A percentile compares a stretch with the other conserved stretches of the same genome.
Evolutionary conservation across 2,888 invertebrate genomes (phyloP).

Genomic region (Nudaria mundana): DNA sequence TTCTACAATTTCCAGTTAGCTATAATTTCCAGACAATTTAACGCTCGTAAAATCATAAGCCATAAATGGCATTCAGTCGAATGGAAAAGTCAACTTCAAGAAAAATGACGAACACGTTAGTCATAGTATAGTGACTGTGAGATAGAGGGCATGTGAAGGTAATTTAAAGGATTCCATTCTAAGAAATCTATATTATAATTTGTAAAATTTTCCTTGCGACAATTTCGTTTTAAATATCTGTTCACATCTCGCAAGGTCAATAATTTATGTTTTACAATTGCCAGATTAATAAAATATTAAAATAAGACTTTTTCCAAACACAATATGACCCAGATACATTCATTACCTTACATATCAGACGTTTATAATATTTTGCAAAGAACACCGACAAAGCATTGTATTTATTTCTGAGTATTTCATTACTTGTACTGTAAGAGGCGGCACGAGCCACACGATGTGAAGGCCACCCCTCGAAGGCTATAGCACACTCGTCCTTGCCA

Average conservation of each 20-base stretch:
- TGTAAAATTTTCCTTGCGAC: neutral
- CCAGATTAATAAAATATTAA: slow-evolving; percentile 4
- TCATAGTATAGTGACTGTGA: no score
- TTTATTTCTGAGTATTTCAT: neutral
- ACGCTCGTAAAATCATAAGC: no score
- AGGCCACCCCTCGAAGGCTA: slow-evolving; percentile 38
- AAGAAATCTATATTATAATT: neutral
- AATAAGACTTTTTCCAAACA: slow-evolving; percentile 1
- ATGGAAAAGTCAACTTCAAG: neutral
- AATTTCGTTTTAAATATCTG: neutral
- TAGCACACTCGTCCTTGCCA: slow-evolving; percentile 41
- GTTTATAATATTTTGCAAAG: neutral
- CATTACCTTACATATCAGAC: no score
- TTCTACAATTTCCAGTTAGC: no score
- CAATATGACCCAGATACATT: slow-evolving; percentile 3
- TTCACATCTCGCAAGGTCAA: slow-evolving; percentile 9
- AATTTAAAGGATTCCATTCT: no score
- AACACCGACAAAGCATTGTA: neutral
- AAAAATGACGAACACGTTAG: slow-evolving; percentile 6
- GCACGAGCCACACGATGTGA: neutral
- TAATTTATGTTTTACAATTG: slow-evolving; percentile 1
- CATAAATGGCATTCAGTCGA: no score
- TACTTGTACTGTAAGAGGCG: neutral
- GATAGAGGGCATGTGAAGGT: no score
- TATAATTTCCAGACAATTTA: no score